These are phyloP conservation scores for Condylura cristata DNA, from an alignment of 2,113 vertebrate genomes.

Conservation along the genomic window DNA sequence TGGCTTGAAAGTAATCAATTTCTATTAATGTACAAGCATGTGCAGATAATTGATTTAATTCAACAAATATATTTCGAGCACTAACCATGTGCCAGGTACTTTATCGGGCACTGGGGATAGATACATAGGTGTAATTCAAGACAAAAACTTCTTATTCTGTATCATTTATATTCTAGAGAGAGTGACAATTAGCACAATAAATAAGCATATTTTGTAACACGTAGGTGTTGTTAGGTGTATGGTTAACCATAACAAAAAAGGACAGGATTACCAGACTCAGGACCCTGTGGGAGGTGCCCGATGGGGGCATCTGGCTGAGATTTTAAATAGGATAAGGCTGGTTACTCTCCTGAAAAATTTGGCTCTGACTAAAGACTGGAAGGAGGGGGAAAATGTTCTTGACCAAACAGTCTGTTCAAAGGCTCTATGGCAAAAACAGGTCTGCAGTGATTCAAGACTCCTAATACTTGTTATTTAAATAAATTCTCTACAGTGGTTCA, in stretches of 20 bases:
- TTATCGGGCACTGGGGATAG: neutral
- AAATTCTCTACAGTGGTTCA: neutral
- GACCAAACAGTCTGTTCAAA: neutral
- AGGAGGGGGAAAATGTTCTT: neutral
- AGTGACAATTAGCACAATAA: neutral
- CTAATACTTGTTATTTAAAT: neutral
- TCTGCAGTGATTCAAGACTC: neutral
- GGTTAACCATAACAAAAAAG: neutral
- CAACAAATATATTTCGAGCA: neutral
- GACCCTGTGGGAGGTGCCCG: no score
- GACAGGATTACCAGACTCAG: neutral
- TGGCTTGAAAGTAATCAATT: constrained; percentile 18
- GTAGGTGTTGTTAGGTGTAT: neutral
- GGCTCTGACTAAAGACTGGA: neutral
- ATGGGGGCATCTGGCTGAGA: neutral
- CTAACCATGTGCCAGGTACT: neutral
- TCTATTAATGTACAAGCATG: neutral
- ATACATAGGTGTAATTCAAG: neutral
- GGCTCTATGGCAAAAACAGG: neutral
- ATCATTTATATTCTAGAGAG: neutral
- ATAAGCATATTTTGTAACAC: neutral
- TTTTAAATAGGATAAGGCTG: neutral
- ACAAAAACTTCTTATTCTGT: neutral
- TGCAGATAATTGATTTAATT: constrained; percentile 1
- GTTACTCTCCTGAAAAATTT: neutral